Conservation (phyloP, 2,797 vertebrate species). For the Kryptolebias ocellatus region DNA sequence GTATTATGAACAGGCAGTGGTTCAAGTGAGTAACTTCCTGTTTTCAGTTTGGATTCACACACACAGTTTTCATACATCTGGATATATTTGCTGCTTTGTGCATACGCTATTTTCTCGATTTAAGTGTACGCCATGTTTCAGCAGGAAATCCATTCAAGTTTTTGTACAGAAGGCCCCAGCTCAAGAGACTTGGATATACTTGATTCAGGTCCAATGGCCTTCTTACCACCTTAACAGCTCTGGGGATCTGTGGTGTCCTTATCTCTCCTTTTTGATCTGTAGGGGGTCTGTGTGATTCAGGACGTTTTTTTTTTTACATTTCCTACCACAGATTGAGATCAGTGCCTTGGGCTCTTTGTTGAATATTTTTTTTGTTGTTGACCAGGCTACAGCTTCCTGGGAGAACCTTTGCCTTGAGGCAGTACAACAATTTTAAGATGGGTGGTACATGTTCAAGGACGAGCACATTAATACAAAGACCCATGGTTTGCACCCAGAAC, state of each 20-base stretch:
- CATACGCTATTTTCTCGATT: too few relatives aligned
- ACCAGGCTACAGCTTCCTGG: conserved; percentile 1
- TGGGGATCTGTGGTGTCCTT: not conserved
- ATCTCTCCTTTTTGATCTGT: not conserved
- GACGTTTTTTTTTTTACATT: not conserved
- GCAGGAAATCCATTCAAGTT: too few relatives aligned
- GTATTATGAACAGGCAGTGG: too few relatives aligned
- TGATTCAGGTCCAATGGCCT: not conserved
- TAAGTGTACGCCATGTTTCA: too few relatives aligned
- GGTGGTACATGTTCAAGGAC: not conserved
- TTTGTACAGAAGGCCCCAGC: too few relatives aligned
- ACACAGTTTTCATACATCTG: too few relatives aligned
- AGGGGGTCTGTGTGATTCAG: not conserved
- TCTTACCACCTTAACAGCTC: not conserved
- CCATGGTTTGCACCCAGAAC: not conserved
- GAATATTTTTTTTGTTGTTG: not conserved
- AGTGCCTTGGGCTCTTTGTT: not conserved
- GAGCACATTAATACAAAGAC: not conserved
- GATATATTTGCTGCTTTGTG: too few relatives aligned
- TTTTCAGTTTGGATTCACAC: too few relatives aligned
- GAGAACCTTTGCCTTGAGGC: not conserved
- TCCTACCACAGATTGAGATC: not conserved
- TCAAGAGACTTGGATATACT: too few relatives aligned
- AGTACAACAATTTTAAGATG: not conserved
- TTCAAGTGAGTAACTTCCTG: too few relatives aligned